A percentile compares a stretch with the other conserved stretches of the same genome.
Evolutionary conservation across 1,140 invertebrate species (phyloP).

Genomic region (Schlechtendalia chinensis): DNA sequence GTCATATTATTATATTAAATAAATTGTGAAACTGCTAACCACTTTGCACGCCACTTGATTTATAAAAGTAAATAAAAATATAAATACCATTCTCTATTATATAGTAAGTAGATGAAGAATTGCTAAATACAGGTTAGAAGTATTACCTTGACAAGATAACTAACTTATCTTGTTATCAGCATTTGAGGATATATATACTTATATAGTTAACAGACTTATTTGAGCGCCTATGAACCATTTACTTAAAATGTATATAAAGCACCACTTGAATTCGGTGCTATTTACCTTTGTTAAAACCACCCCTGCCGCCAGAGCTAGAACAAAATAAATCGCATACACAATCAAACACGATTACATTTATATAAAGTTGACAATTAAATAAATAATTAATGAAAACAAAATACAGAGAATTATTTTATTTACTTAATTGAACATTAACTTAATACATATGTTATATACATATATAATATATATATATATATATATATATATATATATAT

Average conservation of each 20-base stretch:
- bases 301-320: slow-evolving; percentile 52
- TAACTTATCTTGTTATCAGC: slow-evolving; percentile 49
- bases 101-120: slow-evolving; percentile 8
- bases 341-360: slow-evolving; percentile 48
- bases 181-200: slow-evolving; percentile 42
- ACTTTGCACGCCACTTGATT: slow-evolving; percentile 32
- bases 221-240: slow-evolving; percentile 45
- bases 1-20: slow-evolving; percentile 22
- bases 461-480: too few relatives aligned
- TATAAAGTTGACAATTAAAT: slow-evolving; percentile 23
- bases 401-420: not conserved
- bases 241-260: slow-evolving; percentile 51
- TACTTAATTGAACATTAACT: slow-evolving; percentile 15
- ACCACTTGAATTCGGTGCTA: slow-evolving; percentile 49
- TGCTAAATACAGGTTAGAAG: slow-evolving; percentile 45
- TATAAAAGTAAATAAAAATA: slow-evolving; percentile 21
- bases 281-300: slow-evolving; percentile 54
- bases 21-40: slow-evolving; percentile 44
- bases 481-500: too few relatives aligned
- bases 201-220: slow-evolving; percentile 50
- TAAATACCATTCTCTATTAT: slow-evolving; percentile 27
- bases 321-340: slow-evolving; percentile 51
- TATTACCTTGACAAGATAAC: slow-evolving; percentile 50
- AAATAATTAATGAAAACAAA: slow-evolving; percentile 35
- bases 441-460: too few relatives aligned